Conservation (phyloP, 2,888 invertebrate genomes). For the Macropis europaea region DNA sequence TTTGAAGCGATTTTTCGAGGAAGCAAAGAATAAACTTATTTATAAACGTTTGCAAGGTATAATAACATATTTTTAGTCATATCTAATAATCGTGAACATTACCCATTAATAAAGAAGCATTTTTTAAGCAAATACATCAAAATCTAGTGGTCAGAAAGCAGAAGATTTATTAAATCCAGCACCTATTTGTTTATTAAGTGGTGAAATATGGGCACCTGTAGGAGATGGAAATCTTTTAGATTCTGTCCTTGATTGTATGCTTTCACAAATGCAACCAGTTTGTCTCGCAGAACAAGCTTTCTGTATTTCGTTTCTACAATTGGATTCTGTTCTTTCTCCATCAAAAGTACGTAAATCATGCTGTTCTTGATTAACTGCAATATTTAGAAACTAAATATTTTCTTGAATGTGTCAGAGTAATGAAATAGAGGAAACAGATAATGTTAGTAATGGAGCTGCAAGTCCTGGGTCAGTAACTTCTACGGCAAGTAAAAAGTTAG, state of each 20-base stretch:
- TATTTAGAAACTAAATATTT: constrained; percentile 10
- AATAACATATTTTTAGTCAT: constrained; percentile 1
- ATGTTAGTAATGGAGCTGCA: constrained; percentile 69
- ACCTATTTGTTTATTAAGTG: constrained; percentile 74
- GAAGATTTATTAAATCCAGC: constrained; percentile 74
- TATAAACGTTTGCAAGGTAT: constrained; percentile 71
- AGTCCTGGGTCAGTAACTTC: constrained; percentile 74
- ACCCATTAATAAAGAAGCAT: background rate
- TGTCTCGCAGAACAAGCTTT: constrained; percentile 97
- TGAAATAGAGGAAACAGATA: constrained; percentile 71
- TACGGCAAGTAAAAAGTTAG: constrained; percentile 82
- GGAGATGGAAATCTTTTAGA: constrained; percentile 80
- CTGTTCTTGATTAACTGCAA: background rate
- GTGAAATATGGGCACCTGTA: constrained; percentile 75
- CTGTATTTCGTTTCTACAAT: constrained; percentile 94
- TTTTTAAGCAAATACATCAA: constrained; percentile 68
- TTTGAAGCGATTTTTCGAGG: constrained; percentile 89
- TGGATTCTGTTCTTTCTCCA: constrained; percentile 82
- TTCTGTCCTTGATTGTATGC: constrained; percentile 89
- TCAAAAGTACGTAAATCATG: constrained; percentile 63
- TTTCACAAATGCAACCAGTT: constrained; percentile 93
- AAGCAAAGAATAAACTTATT: constrained; percentile 81
- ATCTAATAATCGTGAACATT: background rate
- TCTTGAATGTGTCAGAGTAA: constrained; percentile 49
- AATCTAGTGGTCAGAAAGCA: constrained; percentile 72